Conservation (phyloP, 1,140 invertebrate species). For the Gryon sp. region DNA sequence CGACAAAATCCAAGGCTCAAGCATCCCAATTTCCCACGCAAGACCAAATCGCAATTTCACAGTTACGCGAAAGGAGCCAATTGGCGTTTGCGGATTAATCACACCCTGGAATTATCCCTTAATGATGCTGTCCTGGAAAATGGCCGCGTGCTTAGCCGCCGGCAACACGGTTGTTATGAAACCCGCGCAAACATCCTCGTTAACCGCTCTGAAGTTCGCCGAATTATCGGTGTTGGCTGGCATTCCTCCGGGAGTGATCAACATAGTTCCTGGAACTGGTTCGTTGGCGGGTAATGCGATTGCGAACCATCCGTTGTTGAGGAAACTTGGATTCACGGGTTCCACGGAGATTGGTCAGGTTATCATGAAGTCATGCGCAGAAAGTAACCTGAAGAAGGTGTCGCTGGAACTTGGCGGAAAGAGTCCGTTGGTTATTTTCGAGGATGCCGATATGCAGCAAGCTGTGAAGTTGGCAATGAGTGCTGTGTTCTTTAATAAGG, state of each 20-base stretch:
- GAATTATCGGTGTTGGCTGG: constrained; percentile 92
- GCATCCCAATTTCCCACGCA: constrained; percentile 93
- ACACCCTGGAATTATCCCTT: constrained; percentile 99
- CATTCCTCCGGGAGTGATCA: constrained; percentile 96
- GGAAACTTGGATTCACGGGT: constrained; percentile 97
- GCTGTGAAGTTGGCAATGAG: constrained; percentile 94
- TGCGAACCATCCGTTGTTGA: constrained; percentile 89
- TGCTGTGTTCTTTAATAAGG: constrained; percentile 98
- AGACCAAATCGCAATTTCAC: constrained; percentile 94
- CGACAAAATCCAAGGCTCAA: constrained; percentile 95
- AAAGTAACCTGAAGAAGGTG: constrained; percentile 95
- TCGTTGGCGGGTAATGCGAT: constrained; percentile 90
- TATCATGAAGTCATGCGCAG: constrained; percentile 93
- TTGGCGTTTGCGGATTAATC: constrained; percentile 95
- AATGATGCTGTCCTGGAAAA: constrained; percentile 99
- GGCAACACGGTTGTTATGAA: constrained; percentile 97
- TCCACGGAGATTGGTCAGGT: constrained; percentile 92
- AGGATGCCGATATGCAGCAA: constrained; percentile 95
- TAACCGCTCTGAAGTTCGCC: constrained; percentile 96
- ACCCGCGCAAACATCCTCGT: constrained; percentile 93
- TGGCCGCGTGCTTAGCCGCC: constrained; percentile 96
- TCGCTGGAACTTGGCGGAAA: constrained; percentile 97
- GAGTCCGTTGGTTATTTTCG: constrained; percentile 95
- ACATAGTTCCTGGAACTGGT: constrained; percentile 92
- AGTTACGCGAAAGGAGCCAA: constrained; percentile 93